Evolutionary conservation across 2,888 invertebrate genomes (phyloP), one percentile per base, ranked within the genome.

Genomic region (Pterostichus madidus): DNA sequence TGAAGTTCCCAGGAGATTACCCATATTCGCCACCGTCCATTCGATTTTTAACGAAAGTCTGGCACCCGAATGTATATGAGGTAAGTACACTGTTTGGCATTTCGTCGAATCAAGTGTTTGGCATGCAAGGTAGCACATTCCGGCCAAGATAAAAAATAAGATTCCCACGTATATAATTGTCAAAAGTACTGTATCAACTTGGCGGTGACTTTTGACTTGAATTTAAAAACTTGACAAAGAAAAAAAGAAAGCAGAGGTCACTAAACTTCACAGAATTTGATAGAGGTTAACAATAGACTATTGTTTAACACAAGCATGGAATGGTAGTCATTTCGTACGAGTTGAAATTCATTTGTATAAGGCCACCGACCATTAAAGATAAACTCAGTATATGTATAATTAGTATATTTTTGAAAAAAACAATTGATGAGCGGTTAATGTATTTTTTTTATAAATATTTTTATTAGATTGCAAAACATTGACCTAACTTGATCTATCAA

Each of bases 21-120:
- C 99, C 99, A 81, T 99, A 99, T 91, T 98, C 98, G 86, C 99
- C 99, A 85, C 99, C 99, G 85, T 95, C 97, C 87, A 96, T 99
- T 91, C 94, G 98, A 88, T 99, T 99, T 93, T 93, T 98, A 90
- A 98, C 98, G 86, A 99, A 99, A 95, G 98, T 99, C 87, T 99
- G 99, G 99, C 99, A 99, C 93, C 99, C 99, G 86, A 99, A 99
- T 93, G 99, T 99, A 24, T 99, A 99, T 92, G 99, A 99, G 95
- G 98, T 97, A 92, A 94, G 95, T 91, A 68, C 49, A 24, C 44
- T 75, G 13, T 44, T 71, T 71, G 44, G 71, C 46, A 44, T 71
- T 46, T 46, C 3, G 4, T 64, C 24, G 59, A 31, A 31, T 2
- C 8, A 17, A 56, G 15, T 71, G 7, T 44, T 71, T 71, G 68